Conservation (phyloP, 35 echinoderm and acorn worm genomes). For the Apostichopus californicus region DNA sequence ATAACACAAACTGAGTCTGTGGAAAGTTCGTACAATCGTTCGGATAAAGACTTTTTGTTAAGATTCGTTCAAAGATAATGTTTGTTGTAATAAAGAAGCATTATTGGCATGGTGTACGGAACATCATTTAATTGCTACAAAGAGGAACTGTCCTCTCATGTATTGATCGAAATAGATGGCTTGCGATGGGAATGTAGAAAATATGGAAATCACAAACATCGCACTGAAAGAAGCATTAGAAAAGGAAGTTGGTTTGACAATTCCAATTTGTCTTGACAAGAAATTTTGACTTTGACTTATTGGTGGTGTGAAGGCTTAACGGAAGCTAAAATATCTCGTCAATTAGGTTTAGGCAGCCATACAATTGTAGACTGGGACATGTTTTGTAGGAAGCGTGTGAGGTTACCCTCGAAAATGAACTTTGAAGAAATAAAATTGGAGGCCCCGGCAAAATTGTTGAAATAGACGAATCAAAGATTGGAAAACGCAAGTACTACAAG, state of each 20-base stretch:
- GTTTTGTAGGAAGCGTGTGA: constrained; percentile 48
- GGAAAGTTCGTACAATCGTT: too few species aligned
- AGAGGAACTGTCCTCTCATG: too few species aligned
- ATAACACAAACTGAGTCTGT: too few species aligned
- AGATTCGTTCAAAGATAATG: too few species aligned
- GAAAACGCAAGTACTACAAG: too few species aligned
- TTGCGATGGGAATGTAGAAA: too few species aligned
- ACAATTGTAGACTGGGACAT: constrained; percentile 42
- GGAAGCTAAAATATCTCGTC: not conserved
- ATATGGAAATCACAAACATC: not conserved
- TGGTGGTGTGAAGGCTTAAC: constrained; percentile 21
- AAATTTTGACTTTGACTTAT: constrained; percentile 26
- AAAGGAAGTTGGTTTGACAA: constrained; percentile 21
- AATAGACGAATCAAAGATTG: constrained; percentile 2
- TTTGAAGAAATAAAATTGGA: not conserved
- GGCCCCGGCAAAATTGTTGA: not conserved
- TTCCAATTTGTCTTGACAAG: constrained; percentile 6
- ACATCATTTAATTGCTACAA: too few species aligned
- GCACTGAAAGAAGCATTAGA: not conserved
- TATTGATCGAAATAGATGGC: too few species aligned
- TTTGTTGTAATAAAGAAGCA: too few species aligned
- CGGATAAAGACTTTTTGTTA: too few species aligned
- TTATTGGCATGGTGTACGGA: too few species aligned
- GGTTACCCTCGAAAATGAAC: not conserved
- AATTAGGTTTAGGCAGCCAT: not conserved